Conservation (phyloP, 1,140 invertebrate genomes). For the Laupala kohalensis region DNA sequence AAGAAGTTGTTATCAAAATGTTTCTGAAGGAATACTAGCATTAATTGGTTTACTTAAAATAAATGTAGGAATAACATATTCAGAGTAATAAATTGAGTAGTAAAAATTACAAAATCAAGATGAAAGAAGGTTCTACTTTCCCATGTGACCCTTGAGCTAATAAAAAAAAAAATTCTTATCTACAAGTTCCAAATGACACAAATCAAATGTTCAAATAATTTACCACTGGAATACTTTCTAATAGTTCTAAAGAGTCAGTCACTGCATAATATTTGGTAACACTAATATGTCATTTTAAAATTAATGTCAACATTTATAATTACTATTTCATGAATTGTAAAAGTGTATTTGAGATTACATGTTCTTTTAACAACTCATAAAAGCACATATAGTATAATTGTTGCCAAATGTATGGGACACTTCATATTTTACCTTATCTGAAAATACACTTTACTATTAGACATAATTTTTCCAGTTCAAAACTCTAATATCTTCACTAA, state of each 20-base stretch:
- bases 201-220: too few relatives aligned
- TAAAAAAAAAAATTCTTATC: too few relatives aligned
- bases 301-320: background rate
- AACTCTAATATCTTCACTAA: background rate
- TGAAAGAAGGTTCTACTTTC: too few relatives aligned
- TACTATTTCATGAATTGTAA: background rate
- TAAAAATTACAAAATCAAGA: too few relatives aligned
- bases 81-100: too few relatives aligned
- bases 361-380: background rate
- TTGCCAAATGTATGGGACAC: background rate
- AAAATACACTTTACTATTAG: background rate
- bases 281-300: background rate
- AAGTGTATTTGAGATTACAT: background rate
- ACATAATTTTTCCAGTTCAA: background rate
- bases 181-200: too few relatives aligned
- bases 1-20: too few relatives aligned
- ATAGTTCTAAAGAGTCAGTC: background rate
- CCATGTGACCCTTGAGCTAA: too few relatives aligned
- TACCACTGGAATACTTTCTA: too few relatives aligned
- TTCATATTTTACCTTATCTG: background rate
- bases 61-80: too few relatives aligned
- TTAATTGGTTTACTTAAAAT: too few relatives aligned
- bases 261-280: background rate
- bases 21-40: too few relatives aligned
- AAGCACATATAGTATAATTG: background rate